Base-by-base conservation (phyloP, 2,113 vertebrate genomes). In the Mormoops blainvillei region DNA sequence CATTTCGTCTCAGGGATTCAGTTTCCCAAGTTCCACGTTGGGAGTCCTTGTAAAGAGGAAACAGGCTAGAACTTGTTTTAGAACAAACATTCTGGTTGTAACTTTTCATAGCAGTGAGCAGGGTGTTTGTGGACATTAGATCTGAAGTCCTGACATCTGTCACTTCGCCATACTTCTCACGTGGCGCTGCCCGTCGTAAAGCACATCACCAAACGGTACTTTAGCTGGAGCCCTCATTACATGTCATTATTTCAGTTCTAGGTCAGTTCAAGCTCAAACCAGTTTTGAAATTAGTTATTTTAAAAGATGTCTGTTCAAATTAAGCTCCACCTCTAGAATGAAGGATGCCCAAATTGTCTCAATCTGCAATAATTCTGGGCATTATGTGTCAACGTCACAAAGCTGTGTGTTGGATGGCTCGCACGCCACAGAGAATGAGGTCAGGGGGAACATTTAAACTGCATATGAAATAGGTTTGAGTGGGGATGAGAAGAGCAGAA, bases 271-370 rank as follows among this genome's bases (percentile, higher is more conserved):
- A 92, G 92, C 81, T 93, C 84, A 89, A 91, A 52, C 43, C 82
- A 87, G 24, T 93, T n/a, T n/a, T 3, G 1, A 93, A 92, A 61
- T 54, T 33, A 16, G 31, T 89, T 95, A 87, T 86, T 94, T 71
- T 94, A 81, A 95, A 91, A 91, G 87, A 71, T 76, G 56, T 65
- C 65, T 26, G 48, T 78, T 94, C 89, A 92, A 65, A 84, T 65
- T 28, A 93, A 77, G 68, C 67, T 89, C 43, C 54, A 89, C 48
- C 36, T 56, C 54, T 65, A 73, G 43, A 86, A 71, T n/a, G 5
- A 31, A 93, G 50, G 86, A 74, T 13, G 26, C 33, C 67, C 28
- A 58, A 36, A 77, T 15, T n/a, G 11, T 54, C 73, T 91, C 28
- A 0, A 48, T 61, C 19, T 12, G 26, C 63, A 48, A 82, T 33